These are phyloP conservation scores for Dasypus novemcinctus DNA, from an alignment of 2,113 vertebrate genomes.

Conservation along the genomic window DNA sequence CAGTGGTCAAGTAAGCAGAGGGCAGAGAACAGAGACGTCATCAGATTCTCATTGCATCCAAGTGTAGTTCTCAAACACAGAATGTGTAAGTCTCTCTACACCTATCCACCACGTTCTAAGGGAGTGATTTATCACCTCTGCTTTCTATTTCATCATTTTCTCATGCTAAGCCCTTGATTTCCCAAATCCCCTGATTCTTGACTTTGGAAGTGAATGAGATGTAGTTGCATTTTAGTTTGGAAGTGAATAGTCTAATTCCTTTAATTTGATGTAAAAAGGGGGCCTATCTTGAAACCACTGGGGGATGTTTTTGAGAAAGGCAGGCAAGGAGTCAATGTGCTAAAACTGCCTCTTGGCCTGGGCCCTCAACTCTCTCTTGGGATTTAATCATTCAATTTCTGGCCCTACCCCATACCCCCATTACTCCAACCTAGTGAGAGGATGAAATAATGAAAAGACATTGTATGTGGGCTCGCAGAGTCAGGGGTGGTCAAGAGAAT, in stretches of 20 bases:
- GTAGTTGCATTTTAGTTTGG: background rate
- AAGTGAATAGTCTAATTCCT: background rate
- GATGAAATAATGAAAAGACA: background rate
- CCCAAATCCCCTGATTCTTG: slow-evolving; percentile 10
- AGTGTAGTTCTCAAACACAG: slow-evolving; percentile 14
- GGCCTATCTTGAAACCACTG: background rate
- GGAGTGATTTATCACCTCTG: background rate
- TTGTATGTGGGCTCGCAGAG: no score
- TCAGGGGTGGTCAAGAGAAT: background rate
- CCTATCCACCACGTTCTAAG: background rate
- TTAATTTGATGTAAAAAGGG: background rate
- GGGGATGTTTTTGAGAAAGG: background rate
- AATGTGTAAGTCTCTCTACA: background rate
- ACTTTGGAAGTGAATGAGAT: background rate
- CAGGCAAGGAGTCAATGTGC: background rate
- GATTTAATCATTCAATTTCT: background rate
- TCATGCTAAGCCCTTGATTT: background rate
- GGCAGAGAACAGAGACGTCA: background rate
- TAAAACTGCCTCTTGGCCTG: accelerated
- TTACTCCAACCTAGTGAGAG: background rate
- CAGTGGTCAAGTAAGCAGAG: background rate
- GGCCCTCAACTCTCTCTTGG: background rate
- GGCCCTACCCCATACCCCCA: no score
- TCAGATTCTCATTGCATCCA: background rate
- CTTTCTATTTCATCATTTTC: background rate